Conservation (phyloP, 2,797 vertebrate genomes). For the Xiphorhynchus erythropygius region DNA sequence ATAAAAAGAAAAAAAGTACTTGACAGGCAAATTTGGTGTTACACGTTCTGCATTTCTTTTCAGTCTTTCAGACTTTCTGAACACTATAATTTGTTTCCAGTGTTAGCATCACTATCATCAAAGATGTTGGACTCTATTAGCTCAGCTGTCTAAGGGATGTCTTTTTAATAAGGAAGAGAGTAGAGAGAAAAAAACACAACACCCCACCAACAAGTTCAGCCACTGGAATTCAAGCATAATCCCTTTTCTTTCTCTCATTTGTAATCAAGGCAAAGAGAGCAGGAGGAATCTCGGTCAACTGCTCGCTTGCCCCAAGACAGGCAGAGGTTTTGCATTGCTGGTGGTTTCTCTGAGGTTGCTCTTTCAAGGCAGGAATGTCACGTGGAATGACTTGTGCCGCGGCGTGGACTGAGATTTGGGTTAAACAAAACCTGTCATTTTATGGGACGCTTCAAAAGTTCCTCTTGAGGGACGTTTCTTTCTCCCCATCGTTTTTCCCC, state of each 20-base stretch:
- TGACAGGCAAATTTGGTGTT: slow-evolving; percentile 84
- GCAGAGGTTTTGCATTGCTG: not conserved
- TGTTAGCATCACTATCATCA: slow-evolving; percentile 74
- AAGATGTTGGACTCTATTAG: slow-evolving; percentile 77
- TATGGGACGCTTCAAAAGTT: not conserved
- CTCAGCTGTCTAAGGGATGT: slow-evolving; percentile 65
- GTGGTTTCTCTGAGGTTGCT: not conserved
- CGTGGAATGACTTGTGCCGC: not conserved
- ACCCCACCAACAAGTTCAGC: slow-evolving; percentile 35
- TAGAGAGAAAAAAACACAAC: not conserved
- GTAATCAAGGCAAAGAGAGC: slow-evolving; percentile 19
- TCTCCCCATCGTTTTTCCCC: not conserved
- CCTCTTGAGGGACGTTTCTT: not conserved
- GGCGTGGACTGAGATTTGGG: not conserved
- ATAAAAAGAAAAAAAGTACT: slow-evolving; percentile 73
- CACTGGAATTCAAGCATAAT: slow-evolving; percentile 54
- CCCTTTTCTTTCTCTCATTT: slow-evolving; percentile 48
- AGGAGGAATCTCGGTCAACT: not conserved
- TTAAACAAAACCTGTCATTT: slow-evolving; percentile 32
- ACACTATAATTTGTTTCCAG: slow-evolving; percentile 81
- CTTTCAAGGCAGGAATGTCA: not conserved
- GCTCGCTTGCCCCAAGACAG: not conserved
- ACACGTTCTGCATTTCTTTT: slow-evolving; percentile 74
- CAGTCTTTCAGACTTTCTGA: slow-evolving; percentile 80
- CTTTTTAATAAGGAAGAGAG: slow-evolving; percentile 53